Conservation (phyloP, 2,113 vertebrate species). For the Callipepla squamata region DNA sequence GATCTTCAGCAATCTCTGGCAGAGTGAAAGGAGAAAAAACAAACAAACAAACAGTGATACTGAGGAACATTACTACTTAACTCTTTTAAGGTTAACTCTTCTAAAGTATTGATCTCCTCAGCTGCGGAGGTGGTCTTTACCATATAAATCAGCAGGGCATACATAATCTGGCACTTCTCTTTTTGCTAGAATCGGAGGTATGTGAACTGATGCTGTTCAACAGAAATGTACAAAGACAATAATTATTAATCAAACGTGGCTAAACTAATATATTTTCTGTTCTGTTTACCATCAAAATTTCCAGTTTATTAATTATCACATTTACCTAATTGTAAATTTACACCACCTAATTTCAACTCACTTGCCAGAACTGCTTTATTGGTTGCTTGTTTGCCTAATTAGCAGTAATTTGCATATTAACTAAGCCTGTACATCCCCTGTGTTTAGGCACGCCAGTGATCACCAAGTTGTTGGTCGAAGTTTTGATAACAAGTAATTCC, state of each 20-base stretch:
- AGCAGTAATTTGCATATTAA: slow-evolving; percentile 43
- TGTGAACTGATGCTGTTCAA: not conserved
- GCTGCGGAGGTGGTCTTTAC: not conserved
- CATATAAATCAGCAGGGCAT: not conserved
- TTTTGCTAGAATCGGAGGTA: not conserved
- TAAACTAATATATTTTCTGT: not conserved
- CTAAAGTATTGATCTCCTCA: not conserved
- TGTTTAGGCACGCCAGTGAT: not conserved
- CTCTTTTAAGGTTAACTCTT: not conserved
- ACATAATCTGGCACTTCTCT: rapidly evolving
- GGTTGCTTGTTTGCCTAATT: slow-evolving; percentile 25
- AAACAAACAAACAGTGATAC: not conserved
- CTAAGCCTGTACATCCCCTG: not conserved
- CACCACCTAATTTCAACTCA: slow-evolving; percentile 7
- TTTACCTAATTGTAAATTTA: slow-evolving; percentile 1
- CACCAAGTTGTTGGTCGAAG: slow-evolving; percentile 2
- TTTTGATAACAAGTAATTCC: slow-evolving; percentile 9
- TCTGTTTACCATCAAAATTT: not conserved
- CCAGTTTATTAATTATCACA: slow-evolving; percentile 33
- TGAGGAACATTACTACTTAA: not conserved
- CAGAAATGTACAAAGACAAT: not conserved
- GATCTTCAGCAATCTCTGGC: slow-evolving; percentile 20
- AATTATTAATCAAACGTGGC: not conserved
- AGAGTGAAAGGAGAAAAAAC: not conserved
- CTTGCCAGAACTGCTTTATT: slow-evolving; percentile 33